These are phyloP conservation scores for Microchirus variegatus DNA, from an alignment of 2,797 vertebrate genomes.

Conservation along the genomic window DNA sequence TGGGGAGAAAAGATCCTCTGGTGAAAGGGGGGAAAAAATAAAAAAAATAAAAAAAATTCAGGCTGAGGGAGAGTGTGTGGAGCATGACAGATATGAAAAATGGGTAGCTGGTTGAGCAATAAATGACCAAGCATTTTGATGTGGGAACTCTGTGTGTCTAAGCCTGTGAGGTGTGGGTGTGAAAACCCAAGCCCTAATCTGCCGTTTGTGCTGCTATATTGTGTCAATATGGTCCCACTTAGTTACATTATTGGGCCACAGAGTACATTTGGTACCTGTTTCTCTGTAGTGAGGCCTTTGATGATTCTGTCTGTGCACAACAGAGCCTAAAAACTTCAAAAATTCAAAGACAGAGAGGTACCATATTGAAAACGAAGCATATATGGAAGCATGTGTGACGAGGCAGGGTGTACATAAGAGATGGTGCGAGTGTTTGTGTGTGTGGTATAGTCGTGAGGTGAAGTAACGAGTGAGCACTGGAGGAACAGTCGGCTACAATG, in stretches of 20 bases:
- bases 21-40: constrained; percentile 26
- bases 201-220: constrained; percentile 56
- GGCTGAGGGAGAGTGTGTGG: constrained; percentile 57
- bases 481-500: constrained; percentile 62
- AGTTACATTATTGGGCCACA: constrained; percentile 61
- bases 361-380: constrained; percentile 54
- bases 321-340: constrained; percentile 41
- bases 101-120: constrained; percentile 66
- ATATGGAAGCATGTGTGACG: constrained; percentile 59
- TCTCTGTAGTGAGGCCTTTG: constrained; percentile 67
- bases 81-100: constrained; percentile 79
- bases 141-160: constrained; percentile 36
- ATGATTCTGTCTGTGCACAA: constrained; percentile 68
- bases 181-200: constrained; percentile 48
- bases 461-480: constrained; percentile 48
- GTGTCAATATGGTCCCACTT: constrained; percentile 74
- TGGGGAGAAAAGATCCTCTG: constrained; percentile 71
- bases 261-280: constrained; percentile 67
- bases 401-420: constrained; percentile 22
- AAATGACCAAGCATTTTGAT: constrained; percentile 74
- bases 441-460: constrained; percentile 19
- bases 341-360: constrained; percentile 52
- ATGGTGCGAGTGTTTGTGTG: constrained; percentile 34
- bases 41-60: background rate
- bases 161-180: constrained; percentile 18